Evolutionary conservation across 23 tunicate genomes (phyloP), one percentile per base, ranked within the genome.

Genomic region (Clavelina lepadiformis): DNA sequence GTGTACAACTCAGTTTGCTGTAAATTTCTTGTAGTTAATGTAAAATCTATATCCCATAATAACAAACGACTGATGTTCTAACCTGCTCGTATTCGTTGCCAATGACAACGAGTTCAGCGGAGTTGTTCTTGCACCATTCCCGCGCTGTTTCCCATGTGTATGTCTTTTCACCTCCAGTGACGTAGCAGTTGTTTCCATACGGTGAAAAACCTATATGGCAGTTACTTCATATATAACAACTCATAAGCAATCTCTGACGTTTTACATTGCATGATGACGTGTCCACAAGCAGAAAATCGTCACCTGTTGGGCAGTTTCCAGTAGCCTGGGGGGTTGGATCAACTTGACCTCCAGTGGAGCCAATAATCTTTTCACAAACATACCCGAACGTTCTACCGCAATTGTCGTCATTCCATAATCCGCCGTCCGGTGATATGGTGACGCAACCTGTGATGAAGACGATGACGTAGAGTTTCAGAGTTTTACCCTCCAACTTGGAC

Each of bases 221-320:
- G n/a, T n/a, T n/a, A n/a, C n/a, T 54, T 21, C 7, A 7, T 18
- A 54, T 18, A 19, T n/a, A n/a, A n/a, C n/a, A n/a, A n/a, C n/a
- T n/a, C n/a, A n/a, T n/a, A n/a, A n/a, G n/a, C n/a, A n/a, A n/a
- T n/a, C n/a, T n/a, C n/a, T n/a, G n/a, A n/a, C n/a, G n/a, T n/a
- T n/a, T n/a, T n/a, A n/a, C n/a, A n/a, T n/a, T n/a, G n/a, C n/a
- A n/a, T n/a, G n/a, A n/a, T n/a, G n/a, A n/a, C n/a, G n/a, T n/a
- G n/a, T n/a, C n/a, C n/a, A n/a, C n/a, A n/a, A n/a, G n/a, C n/a
- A n/a, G n/a, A n/a, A n/a, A n/a, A n/a, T n/a, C n/a, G n/a, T n/a
- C n/a, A 87, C 96, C 97, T n/a, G 68, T 67, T 31, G 89, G 97
- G 47, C 97, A 89, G 64, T 79, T 73, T 24, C 97, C 97, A 21